Evolutionary conservation across 2,797 vertebrate genomes (phyloP), one percentile per base, ranked within the genome.

Genomic region (Sebastes glaucus): DNA sequence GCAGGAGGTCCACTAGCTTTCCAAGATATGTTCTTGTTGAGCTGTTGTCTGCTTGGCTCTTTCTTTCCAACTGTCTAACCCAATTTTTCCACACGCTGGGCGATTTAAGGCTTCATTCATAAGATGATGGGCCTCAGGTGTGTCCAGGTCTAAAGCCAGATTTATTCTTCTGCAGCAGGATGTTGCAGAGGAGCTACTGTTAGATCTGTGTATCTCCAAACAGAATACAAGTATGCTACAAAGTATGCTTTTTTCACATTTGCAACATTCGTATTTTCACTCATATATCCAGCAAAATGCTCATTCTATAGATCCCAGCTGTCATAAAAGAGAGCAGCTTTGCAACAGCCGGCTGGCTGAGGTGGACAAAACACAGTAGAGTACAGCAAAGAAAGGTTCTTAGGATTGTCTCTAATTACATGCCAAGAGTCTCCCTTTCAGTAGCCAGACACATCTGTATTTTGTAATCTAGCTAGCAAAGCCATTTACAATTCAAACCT

Each of bases 61-160:
- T 53, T 64, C 71, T 77, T 80, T 87, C 77, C 55, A 64, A 35
- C 84, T 52, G 81, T 65, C 81, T 68, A 59, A 67, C 7, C 60
- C 30, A 55, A 70, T 82, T 46, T 69, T 55, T 86, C 57, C 81
- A 42, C 66, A 71, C 6, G 42, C 82, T 76, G 70, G 71, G 53
- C 35, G 3, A 75, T 87, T 85, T 81, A 74, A 87, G 57, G 74
- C 80, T 75, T 81, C 64, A 7, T 63, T 73, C 84, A 82, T 78
- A 70, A 74, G 62, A 69, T 83, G 83, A 80, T 63, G 66, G 82
- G 67, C 75, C 81, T 76, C 73, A 33, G 82, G 74, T 88, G 85
- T 66, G 78, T 70, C 65, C 30, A 35, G 33, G 53, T 64, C 83
- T 74, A 61, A 63, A 73, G 76, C 62, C 5, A 1, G 56, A 78